phyloP scores from a whole-genome alignment of 2,113 vertebrate species.

The Ictidomys tridecemlineatus region DNA sequence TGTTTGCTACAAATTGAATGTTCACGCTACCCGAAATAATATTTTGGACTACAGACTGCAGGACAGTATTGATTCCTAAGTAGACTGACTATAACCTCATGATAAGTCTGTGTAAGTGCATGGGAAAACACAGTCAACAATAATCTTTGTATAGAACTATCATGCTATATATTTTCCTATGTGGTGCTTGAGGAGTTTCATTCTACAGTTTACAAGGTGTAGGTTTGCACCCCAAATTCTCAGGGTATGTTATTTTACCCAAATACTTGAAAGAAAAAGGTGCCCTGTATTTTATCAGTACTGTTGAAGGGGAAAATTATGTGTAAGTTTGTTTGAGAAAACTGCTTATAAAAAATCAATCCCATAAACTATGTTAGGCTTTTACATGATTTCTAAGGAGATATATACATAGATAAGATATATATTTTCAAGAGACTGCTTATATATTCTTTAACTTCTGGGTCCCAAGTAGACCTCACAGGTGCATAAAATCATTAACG shows the following conservation, averaged over 20 bases:
- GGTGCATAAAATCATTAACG: constrained; percentile 75
- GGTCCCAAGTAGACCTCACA: constrained; percentile 66
- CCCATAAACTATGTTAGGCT: constrained; percentile 72
- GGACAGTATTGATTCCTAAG: constrained; percentile 82
- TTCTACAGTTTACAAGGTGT: constrained; percentile 87
- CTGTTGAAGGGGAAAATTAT: constrained; percentile 77
- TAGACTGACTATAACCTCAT: constrained; percentile 68
- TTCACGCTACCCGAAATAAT: constrained; percentile 60
- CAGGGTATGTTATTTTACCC: constrained; percentile 88
- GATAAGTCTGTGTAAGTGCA: constrained; percentile 3
- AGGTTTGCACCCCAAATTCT: constrained; percentile 87
- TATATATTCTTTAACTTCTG: constrained; percentile 77
- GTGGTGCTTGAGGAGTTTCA: constrained; percentile 86
- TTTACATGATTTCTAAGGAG: constrained; percentile 82
- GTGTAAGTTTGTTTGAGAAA: constrained; percentile 72
- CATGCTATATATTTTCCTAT: constrained; percentile 77
- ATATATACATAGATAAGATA: constrained; percentile 60
- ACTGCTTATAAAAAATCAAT: constrained; percentile 74
- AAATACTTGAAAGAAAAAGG: constrained; percentile 87
- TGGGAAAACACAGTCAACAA: constrained; percentile 67
- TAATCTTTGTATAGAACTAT: constrained; percentile 75
- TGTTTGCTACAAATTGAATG: constrained; percentile 49
- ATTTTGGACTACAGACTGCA: constrained; percentile 84
- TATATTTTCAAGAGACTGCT: constrained; percentile 71
- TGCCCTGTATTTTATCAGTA: constrained; percentile 80